Evolutionary conservation across 2,797 vertebrate species (phyloP).

Genomic region (Odontamblyopus rebecca): DNA sequence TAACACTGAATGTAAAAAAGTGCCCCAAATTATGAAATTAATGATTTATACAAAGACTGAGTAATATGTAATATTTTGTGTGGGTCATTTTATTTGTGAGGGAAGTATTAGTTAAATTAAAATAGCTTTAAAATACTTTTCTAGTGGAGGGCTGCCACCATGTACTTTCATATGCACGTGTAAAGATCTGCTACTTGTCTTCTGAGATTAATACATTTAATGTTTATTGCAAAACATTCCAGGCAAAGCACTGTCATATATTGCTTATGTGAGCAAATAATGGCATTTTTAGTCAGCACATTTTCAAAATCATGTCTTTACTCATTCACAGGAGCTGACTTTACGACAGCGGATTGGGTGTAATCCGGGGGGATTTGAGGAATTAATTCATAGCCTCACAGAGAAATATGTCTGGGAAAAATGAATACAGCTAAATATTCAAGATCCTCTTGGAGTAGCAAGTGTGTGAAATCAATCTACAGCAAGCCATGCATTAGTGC

Average conservation of each 20-base stretch:
- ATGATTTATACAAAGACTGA: too few species aligned
- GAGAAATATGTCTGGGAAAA: constrained; percentile 22
- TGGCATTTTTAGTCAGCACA: neutral
- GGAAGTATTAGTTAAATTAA: too few species aligned
- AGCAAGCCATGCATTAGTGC: neutral
- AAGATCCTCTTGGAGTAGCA: neutral
- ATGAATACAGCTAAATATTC: constrained; percentile 15
- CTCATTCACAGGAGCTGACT: constrained; percentile 7
- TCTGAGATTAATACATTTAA: neutral
- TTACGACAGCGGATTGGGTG: constrained; percentile 16
- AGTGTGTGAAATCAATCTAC: neutral
- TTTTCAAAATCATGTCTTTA: constrained; percentile 12
- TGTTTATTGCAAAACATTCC: neutral
- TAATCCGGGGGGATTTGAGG: constrained; percentile 30
- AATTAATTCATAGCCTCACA: constrained; percentile 26
- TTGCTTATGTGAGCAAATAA: neutral
- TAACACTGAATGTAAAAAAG: neutral
- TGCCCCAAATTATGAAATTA: neutral
- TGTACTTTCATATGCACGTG: too few species aligned
- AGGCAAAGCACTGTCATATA: neutral
- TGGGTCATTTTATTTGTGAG: too few species aligned
- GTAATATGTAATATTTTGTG: too few species aligned
- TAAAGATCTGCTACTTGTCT: neutral
- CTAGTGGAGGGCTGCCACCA: too few species aligned
- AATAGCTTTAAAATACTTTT: too few species aligned